phyloP scores from a whole-genome alignment of 1,140 invertebrate genomes.

The Elymnias hypermnestra region DNA sequence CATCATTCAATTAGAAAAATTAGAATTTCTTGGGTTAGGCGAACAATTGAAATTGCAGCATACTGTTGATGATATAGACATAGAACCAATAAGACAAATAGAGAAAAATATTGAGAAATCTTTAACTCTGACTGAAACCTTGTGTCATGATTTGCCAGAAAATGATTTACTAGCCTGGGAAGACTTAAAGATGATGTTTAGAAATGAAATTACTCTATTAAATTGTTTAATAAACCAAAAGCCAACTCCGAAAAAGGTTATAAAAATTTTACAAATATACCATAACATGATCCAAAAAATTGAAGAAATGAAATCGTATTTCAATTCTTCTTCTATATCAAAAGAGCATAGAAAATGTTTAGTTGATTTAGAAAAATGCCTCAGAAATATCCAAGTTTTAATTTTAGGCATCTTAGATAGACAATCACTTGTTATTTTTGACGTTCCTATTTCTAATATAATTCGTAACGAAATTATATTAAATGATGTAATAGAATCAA shows the following conservation, averaged over 20 bases:
- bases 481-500: background rate
- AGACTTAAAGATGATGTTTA: constrained; percentile 44
- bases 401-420: constrained; percentile 35
- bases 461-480: constrained; percentile 2
- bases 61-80: constrained; percentile 28
- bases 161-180: constrained; percentile 38
- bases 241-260: constrained; percentile 42
- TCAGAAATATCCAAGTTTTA: constrained; percentile 32
- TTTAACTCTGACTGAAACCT: constrained; percentile 34
- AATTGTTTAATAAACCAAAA: constrained; percentile 37
- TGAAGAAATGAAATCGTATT: constrained; percentile 36
- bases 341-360: constrained; percentile 21
- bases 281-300: constrained; percentile 32
- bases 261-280: constrained; percentile 51
- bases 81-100: constrained; percentile 31
- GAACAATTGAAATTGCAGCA: background rate
- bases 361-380: constrained; percentile 27
- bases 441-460: constrained; percentile 26
- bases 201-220: constrained; percentile 41
- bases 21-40: constrained; percentile 22
- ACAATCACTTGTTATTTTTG: constrained; percentile 37
- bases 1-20: constrained; percentile 44
- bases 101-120: constrained; percentile 34
- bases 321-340: constrained; percentile 19
- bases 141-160: constrained; percentile 21